Evolutionary conservation across 2,113 vertebrate species (phyloP), one percentile per base, ranked within the genome.

Genomic region (Bagarius yarrelli): DNA sequence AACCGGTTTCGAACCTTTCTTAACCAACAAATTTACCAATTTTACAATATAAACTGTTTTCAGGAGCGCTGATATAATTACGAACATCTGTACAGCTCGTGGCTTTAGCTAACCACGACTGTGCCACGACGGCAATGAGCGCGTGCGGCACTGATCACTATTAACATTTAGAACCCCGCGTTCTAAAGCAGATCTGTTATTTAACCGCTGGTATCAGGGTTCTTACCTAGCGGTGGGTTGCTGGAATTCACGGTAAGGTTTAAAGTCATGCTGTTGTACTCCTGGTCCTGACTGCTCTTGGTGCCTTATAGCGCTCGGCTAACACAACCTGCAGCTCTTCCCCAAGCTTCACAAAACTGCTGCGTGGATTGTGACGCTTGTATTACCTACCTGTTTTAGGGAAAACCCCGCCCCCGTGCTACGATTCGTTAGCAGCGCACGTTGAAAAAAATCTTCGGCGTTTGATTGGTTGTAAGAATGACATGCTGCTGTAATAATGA

Each of bases 181-280:
- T 79, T 59, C 27, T 44, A 12, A 1, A 47, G 61, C 4, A 25
- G 1, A 55, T 6, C 13, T 3, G 4, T 40, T 40, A 32, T 0
- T 21, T 53, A 1, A 25, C 30, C 12, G 13, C 32, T 36, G 2
- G 0, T 13, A 1, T 55, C 2, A 1, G 3, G 11, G 18, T 19
- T 0, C 89, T 89, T 86, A 94, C 93, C 93, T 21, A 94, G 72
- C 72, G 93, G 93, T 8, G 91, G 92, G 47, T 90, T 91, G 86
- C 72, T 91, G 30, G 87, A 69, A 84, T 92, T 92, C 69, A 94
- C 90, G 61, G 84, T 92, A 1, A 94, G 86, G 25, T 89, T 92
- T 83, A 93, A 88, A 75, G 91, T 83, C 93, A 94, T 94, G 16
- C n/a, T 91, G 34, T 44, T 76, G 59, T 76, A 64, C 81, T 32